phyloP scores from a whole-genome alignment of 2,888 invertebrate species.

The Chouioia cunea region DNA sequence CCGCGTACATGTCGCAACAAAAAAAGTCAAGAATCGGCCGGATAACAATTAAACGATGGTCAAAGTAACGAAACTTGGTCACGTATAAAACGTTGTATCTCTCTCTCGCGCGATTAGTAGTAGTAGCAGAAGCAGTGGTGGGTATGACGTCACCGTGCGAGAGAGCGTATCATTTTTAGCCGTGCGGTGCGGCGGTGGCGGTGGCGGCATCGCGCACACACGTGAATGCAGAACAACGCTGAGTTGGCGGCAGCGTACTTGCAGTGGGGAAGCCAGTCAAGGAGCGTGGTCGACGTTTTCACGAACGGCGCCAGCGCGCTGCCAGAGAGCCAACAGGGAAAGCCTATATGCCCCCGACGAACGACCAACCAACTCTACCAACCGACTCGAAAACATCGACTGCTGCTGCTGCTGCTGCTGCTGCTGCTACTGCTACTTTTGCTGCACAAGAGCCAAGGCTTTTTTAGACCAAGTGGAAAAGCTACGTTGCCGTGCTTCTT shows the following conservation, averaged over 20 bases:
- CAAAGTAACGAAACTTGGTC: constrained; percentile 31
- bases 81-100: constrained; percentile 18
- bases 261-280: constrained; percentile 34
- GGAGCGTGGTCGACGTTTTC: constrained; percentile 46
- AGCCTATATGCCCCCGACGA: too few species aligned
- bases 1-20: too few species aligned
- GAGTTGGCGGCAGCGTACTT: not conserved
- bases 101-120: constrained; percentile 26
- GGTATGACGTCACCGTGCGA: constrained; percentile 17
- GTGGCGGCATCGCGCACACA: constrained; percentile 2
- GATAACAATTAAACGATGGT: too few species aligned
- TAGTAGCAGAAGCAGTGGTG: not conserved
- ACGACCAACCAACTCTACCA: constrained; percentile 48
- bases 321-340: too few species aligned
- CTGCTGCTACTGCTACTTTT: too few species aligned
- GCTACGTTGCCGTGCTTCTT: too few species aligned
- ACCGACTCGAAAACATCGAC: constrained; percentile 56
- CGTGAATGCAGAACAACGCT: constrained; percentile 6
- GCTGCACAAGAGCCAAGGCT: too few species aligned
- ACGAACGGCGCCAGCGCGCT: not conserved
- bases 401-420: not conserved
- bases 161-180: constrained; percentile 61
- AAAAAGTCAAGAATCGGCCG: too few species aligned
- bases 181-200: constrained; percentile 21
- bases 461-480: too few species aligned